Conservation (phyloP, 2,888 invertebrate species). For the Tholera decimalis region DNA sequence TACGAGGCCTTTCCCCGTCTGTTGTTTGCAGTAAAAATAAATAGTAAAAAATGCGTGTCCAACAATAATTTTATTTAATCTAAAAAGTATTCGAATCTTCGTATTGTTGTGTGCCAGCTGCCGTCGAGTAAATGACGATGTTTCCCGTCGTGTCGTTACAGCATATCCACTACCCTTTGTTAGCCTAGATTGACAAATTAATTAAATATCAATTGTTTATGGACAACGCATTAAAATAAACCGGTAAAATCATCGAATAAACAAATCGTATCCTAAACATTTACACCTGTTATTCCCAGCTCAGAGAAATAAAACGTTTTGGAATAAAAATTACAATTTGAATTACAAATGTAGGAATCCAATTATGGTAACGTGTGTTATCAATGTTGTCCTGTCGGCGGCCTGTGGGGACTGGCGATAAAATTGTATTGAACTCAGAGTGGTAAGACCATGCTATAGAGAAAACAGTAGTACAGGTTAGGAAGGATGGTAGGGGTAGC, state of each 20-base stretch:
- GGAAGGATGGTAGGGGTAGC: too few relatives aligned
- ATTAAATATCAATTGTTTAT: background rate
- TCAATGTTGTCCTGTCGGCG: conserved; percentile 43
- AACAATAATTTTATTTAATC: too few relatives aligned
- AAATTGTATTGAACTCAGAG: conserved; percentile 38
- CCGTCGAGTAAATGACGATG: too few relatives aligned
- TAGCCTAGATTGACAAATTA: too few relatives aligned
- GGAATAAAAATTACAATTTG: conserved; percentile 54
- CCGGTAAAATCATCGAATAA: background rate
- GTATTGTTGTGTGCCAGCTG: too few relatives aligned
- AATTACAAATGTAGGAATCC: conserved; percentile 55
- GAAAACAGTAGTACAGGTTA: conserved; percentile 13
- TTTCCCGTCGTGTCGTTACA: too few relatives aligned
- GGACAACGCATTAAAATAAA: background rate
- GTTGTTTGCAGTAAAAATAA: too few relatives aligned
- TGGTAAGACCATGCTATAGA: background rate
- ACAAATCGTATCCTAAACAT: conserved; percentile 10
- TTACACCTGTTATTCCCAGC: conserved; percentile 21
- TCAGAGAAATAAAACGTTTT: conserved; percentile 35
- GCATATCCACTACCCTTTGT: too few relatives aligned
- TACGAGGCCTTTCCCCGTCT: too few relatives aligned
- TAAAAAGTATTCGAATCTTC: too few relatives aligned
- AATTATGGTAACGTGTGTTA: conserved; percentile 54
- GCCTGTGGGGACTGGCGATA: conserved; percentile 25
- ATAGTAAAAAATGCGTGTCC: too few relatives aligned